Percentiles rank a stretch among this genome's conserved stretches.
These are phyloP conservation scores for Caradrina clavipalpis DNA, from an alignment of 2,888 invertebrate species.

Conservation along the genomic window DNA sequence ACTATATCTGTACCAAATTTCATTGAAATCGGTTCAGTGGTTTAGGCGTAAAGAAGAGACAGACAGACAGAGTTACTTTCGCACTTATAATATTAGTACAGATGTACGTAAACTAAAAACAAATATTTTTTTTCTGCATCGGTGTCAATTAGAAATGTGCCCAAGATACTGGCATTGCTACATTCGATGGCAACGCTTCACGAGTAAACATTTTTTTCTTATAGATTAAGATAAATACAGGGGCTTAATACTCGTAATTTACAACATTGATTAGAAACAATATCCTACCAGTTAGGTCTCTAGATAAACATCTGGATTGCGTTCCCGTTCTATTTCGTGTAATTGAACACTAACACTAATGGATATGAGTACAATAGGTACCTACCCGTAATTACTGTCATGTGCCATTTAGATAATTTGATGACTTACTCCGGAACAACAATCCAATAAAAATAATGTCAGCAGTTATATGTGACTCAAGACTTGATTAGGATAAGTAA, in stretches of 20 bases:
- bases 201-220: no score
- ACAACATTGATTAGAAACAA: background rate
- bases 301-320: slow-evolving; percentile 21
- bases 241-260: background rate
- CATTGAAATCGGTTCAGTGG: no score
- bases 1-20: no score
- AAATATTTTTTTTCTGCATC: no score
- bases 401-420: slow-evolving; percentile 28
- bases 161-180: no score
- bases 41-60: no score
- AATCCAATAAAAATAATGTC: background rate
- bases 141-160: no score
- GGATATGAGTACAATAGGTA: background rate
- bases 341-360: slow-evolving; percentile 25
- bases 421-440: slow-evolving; percentile 5
- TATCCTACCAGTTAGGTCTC: background rate
- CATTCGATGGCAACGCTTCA: no score
- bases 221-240: background rate
- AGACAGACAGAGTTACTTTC: no score
- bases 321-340: slow-evolving; percentile 7
- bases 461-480: background rate
- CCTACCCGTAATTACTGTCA: slow-evolving; percentile 9
- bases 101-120: no score
- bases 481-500: background rate
- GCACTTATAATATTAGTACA: no score